Percentiles rank a stretch among this genome's conserved stretches.
These are phyloP conservation scores for Poeciliopsis gracilis DNA, from an alignment of 2,797 vertebrate genomes.

Conservation along the genomic window DNA sequence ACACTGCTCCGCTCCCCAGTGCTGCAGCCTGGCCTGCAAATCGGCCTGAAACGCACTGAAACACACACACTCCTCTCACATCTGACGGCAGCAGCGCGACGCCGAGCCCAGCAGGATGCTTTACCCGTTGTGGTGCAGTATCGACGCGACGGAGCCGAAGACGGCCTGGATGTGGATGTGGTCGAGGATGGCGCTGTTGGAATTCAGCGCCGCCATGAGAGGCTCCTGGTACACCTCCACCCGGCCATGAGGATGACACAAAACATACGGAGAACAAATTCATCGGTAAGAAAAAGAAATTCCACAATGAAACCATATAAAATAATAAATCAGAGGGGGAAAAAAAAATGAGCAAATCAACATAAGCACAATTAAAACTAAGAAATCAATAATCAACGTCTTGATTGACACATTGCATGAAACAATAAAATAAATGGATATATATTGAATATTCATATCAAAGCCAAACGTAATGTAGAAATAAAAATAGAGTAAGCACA, in stretches of 20 bases:
- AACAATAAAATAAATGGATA: not conserved
- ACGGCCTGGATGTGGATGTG: slow-evolving; percentile 76
- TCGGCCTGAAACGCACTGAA: slow-evolving; percentile 77
- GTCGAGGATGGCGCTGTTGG: slow-evolving; percentile 86
- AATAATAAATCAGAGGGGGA: not conserved
- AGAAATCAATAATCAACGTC: not conserved
- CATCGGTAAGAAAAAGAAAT: not conserved
- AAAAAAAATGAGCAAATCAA: not conserved
- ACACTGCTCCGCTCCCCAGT: slow-evolving; percentile 83
- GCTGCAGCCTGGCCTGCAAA: slow-evolving; percentile 75
- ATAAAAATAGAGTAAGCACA: not conserved
- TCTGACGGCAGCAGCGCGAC: not conserved
- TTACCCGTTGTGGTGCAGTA: slow-evolving; percentile 83
- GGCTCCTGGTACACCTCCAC: slow-evolving; percentile 78
- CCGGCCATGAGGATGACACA: not conserved
- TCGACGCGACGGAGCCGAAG: slow-evolving; percentile 77
- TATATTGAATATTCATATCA: not conserved
- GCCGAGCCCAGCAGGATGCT: not conserved
- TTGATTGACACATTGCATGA: not conserved
- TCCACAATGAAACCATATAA: not conserved
- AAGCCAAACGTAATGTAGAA: not conserved
- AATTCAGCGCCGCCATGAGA: slow-evolving; percentile 81
- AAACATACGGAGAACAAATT: not conserved
- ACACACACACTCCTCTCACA: not conserved
- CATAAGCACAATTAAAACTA: not conserved